These are phyloP conservation scores for Calidris pugnax DNA, from an alignment of 2,113 vertebrate genomes.

Conservation along the genomic window DNA sequence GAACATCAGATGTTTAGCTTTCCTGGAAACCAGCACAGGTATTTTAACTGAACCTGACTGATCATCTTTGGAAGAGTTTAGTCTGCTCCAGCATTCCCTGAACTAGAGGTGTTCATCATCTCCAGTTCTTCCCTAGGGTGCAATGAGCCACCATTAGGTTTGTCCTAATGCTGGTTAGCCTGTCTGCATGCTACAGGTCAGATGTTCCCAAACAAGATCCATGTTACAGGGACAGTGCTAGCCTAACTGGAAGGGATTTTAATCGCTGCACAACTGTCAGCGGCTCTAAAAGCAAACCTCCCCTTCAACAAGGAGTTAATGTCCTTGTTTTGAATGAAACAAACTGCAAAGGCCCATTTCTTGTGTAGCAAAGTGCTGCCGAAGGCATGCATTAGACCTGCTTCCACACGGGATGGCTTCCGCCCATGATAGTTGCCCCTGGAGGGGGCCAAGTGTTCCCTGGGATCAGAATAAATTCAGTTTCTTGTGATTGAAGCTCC, in stretches of 20 bases:
- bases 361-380: background rate
- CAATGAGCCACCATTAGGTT: background rate
- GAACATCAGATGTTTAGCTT: background rate
- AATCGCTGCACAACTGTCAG: background rate
- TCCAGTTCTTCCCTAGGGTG: background rate
- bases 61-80: background rate
- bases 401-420: background rate
- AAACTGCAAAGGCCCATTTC: background rate
- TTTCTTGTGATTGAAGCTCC: background rate
- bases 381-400: background rate
- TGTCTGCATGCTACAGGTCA: background rate
- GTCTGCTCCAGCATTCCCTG: background rate
- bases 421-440: background rate
- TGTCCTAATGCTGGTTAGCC: background rate
- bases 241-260: background rate
- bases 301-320: background rate
- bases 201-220: background rate
- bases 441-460: background rate
- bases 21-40: background rate
- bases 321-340: background rate
- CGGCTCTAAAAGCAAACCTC: background rate
- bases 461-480: background rate
- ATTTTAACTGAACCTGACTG: background rate
- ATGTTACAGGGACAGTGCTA: background rate
- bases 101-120: background rate